A percentile compares a stretch with the other conserved stretches of the same genome.
Conservation (phyloP, 2,797 vertebrate species). For the Megalops cyprinoides region DNA sequence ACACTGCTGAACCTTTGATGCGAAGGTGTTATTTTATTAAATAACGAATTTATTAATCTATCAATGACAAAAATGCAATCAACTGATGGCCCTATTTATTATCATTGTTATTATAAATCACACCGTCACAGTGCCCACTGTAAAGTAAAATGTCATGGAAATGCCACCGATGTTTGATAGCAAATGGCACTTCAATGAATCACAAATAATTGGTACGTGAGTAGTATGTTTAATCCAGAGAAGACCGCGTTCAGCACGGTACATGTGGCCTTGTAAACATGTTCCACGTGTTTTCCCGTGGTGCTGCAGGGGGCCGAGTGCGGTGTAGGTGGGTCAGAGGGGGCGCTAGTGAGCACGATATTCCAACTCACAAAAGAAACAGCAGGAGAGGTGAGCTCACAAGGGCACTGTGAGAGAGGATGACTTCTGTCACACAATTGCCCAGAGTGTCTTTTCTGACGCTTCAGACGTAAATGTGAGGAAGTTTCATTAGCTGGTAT, state of each 20-base stretch:
- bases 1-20: not conserved
- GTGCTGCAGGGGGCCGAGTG: not conserved
- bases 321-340: not conserved
- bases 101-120: not conserved
- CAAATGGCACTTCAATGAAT: not conserved
- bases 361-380: too few relatives aligned
- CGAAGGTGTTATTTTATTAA: not conserved
- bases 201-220: not conserved
- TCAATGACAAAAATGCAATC: not conserved
- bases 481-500: too few relatives aligned
- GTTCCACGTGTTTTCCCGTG: not conserved
- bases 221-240: not conserved
- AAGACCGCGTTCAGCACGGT: not conserved
- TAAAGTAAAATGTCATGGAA: conserved; percentile 3
- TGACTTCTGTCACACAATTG: too few relatives aligned
- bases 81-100: conserved; percentile 2
- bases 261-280: too few relatives aligned
- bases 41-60: not conserved
- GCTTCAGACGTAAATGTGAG: too few relatives aligned
- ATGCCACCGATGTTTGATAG: conserved; percentile 11
- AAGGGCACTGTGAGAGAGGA: too few relatives aligned
- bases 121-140: not conserved
- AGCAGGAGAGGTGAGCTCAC: too few relatives aligned
- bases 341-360: not conserved
- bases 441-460: too few relatives aligned